phyloP scores from a whole-genome alignment of 2,797 vertebrate genomes.

The Silurus aristotelis region DNA sequence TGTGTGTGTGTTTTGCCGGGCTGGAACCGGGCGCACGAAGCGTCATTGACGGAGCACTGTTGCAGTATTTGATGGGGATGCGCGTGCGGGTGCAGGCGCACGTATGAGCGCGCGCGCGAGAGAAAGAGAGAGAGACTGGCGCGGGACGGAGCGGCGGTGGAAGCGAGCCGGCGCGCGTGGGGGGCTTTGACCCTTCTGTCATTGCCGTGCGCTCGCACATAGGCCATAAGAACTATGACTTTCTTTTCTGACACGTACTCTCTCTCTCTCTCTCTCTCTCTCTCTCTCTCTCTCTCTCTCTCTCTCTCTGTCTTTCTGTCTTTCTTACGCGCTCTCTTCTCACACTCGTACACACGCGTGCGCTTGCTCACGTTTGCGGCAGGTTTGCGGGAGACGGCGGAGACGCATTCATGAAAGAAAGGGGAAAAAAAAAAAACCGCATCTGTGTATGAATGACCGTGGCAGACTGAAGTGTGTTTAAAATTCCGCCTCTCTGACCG shows the following conservation, averaged over 20 bases:
- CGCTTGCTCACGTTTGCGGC: constrained; percentile 4
- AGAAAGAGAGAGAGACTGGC: constrained; percentile 64
- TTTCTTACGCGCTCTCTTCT: constrained; percentile 13
- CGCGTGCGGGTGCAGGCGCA: constrained; percentile 65
- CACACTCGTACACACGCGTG: constrained; percentile 30
- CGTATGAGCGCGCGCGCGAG: neutral
- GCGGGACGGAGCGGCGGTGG: constrained; percentile 65
- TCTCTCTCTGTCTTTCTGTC: constrained; percentile 17
- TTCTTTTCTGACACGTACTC: constrained; percentile 36
- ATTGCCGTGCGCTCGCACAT: constrained; percentile 78
- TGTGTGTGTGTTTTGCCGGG: neutral
- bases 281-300: constrained; percentile 24
- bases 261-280: constrained; percentile 10
- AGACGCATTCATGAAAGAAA: constrained; percentile 57
- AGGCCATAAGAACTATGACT: constrained; percentile 57
- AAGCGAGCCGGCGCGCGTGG: constrained; percentile 68
- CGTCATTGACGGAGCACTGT: constrained; percentile 69
- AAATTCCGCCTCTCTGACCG: constrained; percentile 46
- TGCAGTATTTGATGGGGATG: constrained; percentile 49
- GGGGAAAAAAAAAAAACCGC: neutral
- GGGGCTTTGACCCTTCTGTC: constrained; percentile 85
- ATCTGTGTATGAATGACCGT: constrained; percentile 32
- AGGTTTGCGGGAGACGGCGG: constrained; percentile 26
- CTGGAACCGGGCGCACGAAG: constrained; percentile 53
- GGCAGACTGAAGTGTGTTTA: constrained; percentile 45